Evolutionary conservation across 2,113 vertebrate species (phyloP), one percentile per base, ranked within the genome.

Genomic region (Hippoglossus stenolepis): DNA sequence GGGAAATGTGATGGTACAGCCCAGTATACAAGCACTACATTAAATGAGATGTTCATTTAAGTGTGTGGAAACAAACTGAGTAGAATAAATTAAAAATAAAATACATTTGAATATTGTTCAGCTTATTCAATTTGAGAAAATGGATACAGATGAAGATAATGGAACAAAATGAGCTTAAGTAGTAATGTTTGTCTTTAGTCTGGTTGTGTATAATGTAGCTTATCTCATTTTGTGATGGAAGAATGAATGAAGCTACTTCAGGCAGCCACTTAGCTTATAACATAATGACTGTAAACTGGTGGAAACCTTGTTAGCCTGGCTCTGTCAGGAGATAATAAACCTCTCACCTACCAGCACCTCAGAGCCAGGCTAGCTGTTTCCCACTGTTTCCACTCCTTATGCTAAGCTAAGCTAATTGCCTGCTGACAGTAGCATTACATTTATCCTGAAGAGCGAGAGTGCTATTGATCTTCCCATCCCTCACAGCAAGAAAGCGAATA

Each of bases 391-490:
- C 40, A 24, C 20, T 64, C 13, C 23, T 64, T 24, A 45, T 21
- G 62, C 40, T 45, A 64, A 43, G 40, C 62, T 45, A 64, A 43
- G 61, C 12, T 43, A 45, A 64, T 24, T 5, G 10, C 21, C 40
- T 45, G 38, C 62, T 20, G 23, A 8, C 63, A 26, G 38, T 40
- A 23, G 38, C 61, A n/a, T 63, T 43, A 43, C 14, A 65, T 49
- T 65, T 49, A 13, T 63, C n/a, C 51, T 54, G 20, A n/a, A 54
- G 40, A 65, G 12, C 26, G 43, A 65, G 63, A 26, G 40, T 49
- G 23, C 23, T 49, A 26, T 65, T 49, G 43, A 49, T 45, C 40
- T 17, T 47, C 14, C 17, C 62, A 24, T 65, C 63, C 8, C 11
- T 49, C 23, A 45, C 7, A 3, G 40, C 14, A 24, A 24, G 23